These are phyloP conservation scores for Nyctibius grandis DNA, from an alignment of 2,797 vertebrate genomes.

Conservation along the genomic window DNA sequence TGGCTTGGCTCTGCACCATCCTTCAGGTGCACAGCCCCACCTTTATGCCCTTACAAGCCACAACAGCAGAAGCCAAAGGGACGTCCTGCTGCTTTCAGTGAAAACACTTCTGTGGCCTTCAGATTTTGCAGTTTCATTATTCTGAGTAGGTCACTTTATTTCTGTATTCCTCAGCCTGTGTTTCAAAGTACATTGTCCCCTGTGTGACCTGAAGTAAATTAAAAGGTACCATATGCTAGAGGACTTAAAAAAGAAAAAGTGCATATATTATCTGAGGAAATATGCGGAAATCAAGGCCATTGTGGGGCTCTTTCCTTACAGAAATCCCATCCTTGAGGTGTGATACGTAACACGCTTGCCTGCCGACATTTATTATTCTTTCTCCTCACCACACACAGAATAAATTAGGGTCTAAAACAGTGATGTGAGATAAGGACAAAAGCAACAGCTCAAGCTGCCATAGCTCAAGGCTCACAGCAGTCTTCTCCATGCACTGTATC, in stretches of 20 bases:
- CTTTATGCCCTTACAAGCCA: not conserved
- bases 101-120: not conserved
- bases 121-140: not conserved
- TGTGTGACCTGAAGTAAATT: not conserved
- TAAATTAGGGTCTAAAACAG: not conserved
- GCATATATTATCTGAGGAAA: not conserved
- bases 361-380: not conserved
- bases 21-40: not conserved
- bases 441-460: not conserved
- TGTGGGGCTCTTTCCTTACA: not conserved
- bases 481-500: rapidly evolving
- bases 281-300: not conserved
- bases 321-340: not conserved
- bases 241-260: not conserved
- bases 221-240: not conserved
- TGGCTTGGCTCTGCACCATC: rapidly evolving
- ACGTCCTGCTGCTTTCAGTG: not conserved
- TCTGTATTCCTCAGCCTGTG: not conserved
- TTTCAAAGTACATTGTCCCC: not conserved
- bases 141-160: not conserved
- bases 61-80: not conserved
- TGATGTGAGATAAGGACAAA: not conserved
- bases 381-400: rapidly evolving
- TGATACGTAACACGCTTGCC: rapidly evolving
- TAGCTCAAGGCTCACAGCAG: not conserved